Conservation (phyloP, 37 sponge, comb jelly and placozoan species). For the Halisarca cf. caerulea region DNA sequence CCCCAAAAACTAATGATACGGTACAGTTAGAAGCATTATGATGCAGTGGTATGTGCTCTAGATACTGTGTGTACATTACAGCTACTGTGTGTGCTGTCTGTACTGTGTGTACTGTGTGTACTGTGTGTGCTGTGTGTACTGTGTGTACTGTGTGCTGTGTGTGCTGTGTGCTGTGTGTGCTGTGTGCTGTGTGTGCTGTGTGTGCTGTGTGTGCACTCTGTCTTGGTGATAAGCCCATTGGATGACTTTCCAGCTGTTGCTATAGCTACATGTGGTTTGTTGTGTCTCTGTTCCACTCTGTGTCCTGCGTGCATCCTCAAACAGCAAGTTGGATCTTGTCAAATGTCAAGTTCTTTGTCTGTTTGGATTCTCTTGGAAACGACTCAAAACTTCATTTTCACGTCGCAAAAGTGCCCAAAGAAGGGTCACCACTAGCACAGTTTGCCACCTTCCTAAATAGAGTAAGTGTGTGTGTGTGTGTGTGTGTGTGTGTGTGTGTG, state of each 20-base stretch:
- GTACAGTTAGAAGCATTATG: no score
- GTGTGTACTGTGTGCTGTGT: no score
- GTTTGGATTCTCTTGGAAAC: conserved; percentile 77
- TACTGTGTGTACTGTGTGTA: no score
- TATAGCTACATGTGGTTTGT: no score
- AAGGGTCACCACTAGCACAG: conserved; percentile 38
- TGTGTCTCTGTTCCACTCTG: no score
- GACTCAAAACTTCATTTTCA: conserved; percentile 63
- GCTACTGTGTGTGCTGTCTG: no score
- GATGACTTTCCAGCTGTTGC: background rate
- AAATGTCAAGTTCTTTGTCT: conserved; percentile 81
- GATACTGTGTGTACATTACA: no score
- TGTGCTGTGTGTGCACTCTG: background rate
- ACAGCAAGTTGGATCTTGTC: conserved; percentile 43
- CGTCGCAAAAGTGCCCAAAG: conserved; percentile 89
- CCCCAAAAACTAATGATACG: no score
- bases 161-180: no score
- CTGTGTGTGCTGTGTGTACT: no score
- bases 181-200: background rate
- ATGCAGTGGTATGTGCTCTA: no score
- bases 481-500: no score
- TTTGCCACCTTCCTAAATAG: background rate
- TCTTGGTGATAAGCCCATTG: background rate
- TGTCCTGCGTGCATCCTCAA: background rate
- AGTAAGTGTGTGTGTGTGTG: background rate